These are phyloP conservation scores for Cetoscarus ocellatus DNA, from an alignment of 2,797 vertebrate species.

Conservation along the genomic window DNA sequence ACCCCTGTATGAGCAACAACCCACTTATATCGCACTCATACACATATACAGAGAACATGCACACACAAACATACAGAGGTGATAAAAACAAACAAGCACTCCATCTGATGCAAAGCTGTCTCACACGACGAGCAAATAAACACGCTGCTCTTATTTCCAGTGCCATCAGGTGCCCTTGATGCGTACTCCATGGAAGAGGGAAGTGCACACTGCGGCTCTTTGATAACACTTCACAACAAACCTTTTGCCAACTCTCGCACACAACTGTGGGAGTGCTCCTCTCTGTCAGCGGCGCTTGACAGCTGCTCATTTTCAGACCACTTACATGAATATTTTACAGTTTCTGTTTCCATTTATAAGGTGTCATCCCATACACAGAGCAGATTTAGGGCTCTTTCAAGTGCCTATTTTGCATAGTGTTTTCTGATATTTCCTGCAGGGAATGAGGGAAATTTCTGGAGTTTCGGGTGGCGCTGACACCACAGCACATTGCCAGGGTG, in stretches of 20 bases:
- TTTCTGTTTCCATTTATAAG: conserved; percentile 60
- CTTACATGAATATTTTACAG: conserved; percentile 74
- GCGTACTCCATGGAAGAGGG: conserved; percentile 65
- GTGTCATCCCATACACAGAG: conserved; percentile 36
- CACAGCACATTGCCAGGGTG: conserved; percentile 52
- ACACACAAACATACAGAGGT: conserved; percentile 37
- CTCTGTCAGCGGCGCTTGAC: conserved; percentile 74
- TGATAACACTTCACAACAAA: conserved; percentile 81
- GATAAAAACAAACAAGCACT: conserved; percentile 65
- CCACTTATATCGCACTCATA: neutral
- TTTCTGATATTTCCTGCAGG: conserved; percentile 53
- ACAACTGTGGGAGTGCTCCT: conserved; percentile 69
- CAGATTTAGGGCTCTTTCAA: conserved; percentile 47
- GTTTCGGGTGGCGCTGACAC: conserved; percentile 53
- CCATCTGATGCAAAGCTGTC: conserved; percentile 66
- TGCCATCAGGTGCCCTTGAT: conserved; percentile 78
- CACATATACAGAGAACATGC: conserved; percentile 13
- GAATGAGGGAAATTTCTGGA: conserved; percentile 38
- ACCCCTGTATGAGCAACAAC: neutral
- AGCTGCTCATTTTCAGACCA: conserved; percentile 71
- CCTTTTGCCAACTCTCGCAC: conserved; percentile 72
- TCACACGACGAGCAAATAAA: conserved; percentile 69
- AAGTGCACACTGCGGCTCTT: conserved; percentile 73
- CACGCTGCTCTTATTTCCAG: conserved; percentile 67
- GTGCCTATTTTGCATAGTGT: conserved; percentile 62